phyloP scores from a whole-genome alignment of 2,113 vertebrate genomes.

The Myiopsitta monachus region DNA sequence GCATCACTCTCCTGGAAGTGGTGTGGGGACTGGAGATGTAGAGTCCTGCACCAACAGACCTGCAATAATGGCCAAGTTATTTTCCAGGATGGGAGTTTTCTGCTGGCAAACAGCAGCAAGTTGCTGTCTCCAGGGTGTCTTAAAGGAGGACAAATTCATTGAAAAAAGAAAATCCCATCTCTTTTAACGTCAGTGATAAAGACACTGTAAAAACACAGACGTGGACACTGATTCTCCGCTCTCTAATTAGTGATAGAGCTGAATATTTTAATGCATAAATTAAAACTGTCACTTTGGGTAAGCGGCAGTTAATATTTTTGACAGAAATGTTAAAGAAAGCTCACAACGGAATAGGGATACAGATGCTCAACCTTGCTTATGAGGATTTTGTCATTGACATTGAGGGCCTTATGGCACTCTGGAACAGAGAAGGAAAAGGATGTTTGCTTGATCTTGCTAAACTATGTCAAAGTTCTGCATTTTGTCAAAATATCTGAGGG shows the following conservation, averaged over 20 bases:
- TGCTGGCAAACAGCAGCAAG: background rate
- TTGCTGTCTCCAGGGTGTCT: background rate
- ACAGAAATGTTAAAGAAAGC: background rate
- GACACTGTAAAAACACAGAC: background rate
- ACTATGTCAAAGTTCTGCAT: background rate
- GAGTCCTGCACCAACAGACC: background rate
- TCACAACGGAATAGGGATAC: background rate
- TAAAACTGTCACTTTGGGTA: background rate
- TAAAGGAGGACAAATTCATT: background rate
- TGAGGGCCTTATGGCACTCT: background rate
- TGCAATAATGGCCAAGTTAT: background rate
- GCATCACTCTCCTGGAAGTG: background rate
- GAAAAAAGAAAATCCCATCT: background rate
- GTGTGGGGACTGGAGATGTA: too few species aligned
- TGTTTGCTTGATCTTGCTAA: background rate
- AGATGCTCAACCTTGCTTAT: background rate
- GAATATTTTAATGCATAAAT: background rate
- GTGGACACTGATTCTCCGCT: background rate
- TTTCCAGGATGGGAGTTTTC: background rate
- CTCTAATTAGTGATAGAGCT: background rate
- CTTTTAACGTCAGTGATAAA: background rate
- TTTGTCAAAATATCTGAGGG: background rate
- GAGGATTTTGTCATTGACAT: background rate
- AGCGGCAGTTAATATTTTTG: background rate
- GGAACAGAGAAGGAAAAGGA: background rate